Evolutionary conservation across 2,113 vertebrate genomes (phyloP), one percentile per base, ranked within the genome.

Genomic region (Craseonycteris thonglongyai): DNA sequence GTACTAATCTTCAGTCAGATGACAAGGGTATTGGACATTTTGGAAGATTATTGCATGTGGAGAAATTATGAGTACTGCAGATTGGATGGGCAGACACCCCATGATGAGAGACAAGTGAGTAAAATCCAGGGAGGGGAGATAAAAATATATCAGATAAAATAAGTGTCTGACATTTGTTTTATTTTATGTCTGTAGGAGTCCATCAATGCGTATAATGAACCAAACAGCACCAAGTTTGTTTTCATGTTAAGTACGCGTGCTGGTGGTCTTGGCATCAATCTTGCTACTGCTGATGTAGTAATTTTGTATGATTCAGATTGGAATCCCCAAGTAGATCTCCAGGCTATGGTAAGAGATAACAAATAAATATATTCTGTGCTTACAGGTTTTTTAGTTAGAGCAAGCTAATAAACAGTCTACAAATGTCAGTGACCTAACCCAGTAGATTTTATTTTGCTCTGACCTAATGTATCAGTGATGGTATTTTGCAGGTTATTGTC

Each of bases 11-110:
- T 99, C 97, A 99, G 99, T 97, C 99, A 99, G 97, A 99, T 99
- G 99, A 99, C 99, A 91, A 99, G 99, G 97, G 98, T 99, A 90
- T 97, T 99, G 92, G 99, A 99, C 97, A 99, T 99, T 98, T 98
- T 99, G 98, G 99, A 99, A 98, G 99, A 99, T 97, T 99, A 99
- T 82, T 99, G 99, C 94, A 99, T 99, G 99, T 99, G 99, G 99
- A 98, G 99, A 97, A 99, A 99, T 96, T 99, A 99, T 0, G 98
- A 98, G 45, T 99, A 99, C 78, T 99, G 99, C 74, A 98, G 99
- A 42, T 98, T 99, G 97, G 99, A 99, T 96, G 99, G 99, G 33
- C 99, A 99, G 96, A 99, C 99, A 0, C 99, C 99, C 19, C 99
- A 99, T 8, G 99, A 99, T 3, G 99, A 99, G 89, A 98, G 99